Conservation (phyloP, 2,797 vertebrate genomes). For the Poecilia wingei region DNA sequence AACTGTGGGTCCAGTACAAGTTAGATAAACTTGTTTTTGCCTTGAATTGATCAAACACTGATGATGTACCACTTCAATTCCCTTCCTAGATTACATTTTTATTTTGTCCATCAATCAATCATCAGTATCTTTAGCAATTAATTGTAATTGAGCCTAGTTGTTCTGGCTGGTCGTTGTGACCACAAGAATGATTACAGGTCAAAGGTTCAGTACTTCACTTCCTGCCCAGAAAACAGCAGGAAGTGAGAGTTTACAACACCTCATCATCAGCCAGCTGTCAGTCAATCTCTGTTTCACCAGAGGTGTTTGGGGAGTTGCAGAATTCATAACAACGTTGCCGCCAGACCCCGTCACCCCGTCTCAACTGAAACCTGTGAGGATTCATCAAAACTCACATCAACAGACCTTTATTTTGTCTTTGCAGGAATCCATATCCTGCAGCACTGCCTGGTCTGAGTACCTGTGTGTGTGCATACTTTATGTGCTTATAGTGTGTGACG, state of each 20-base stretch:
- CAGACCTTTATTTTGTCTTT: slow-evolving; percentile 58
- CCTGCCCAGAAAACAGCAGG: slow-evolving; percentile 69
- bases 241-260: slow-evolving; percentile 77
- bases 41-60: not conserved
- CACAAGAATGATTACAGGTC: slow-evolving; percentile 58
- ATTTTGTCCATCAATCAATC: not conserved
- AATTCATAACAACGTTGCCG: slow-evolving; percentile 64
- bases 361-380: slow-evolving; percentile 12
- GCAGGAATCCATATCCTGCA: slow-evolving; percentile 27
- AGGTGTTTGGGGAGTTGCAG: slow-evolving; percentile 62
- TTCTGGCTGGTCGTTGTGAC: slow-evolving; percentile 15
- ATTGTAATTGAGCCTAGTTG: not conserved
- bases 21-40: not conserved
- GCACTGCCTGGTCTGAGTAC: slow-evolving; percentile 3
- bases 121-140: not conserved
- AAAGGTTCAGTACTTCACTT: slow-evolving; percentile 72
- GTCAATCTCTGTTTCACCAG: slow-evolving; percentile 63
- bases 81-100: not conserved
- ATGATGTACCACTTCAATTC: not conserved
- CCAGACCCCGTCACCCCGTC: not conserved
- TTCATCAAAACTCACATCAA: slow-evolving; percentile 41
- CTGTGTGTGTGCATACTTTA: not conserved
- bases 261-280: slow-evolving; percentile 77
- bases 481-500: slow-evolving; percentile 7
- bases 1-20: not conserved